Percentiles rank a stretch among this genome's conserved stretches.
Conservation (phyloP, 2,113 vertebrate genomes). For the Noctilio leporinus region DNA sequence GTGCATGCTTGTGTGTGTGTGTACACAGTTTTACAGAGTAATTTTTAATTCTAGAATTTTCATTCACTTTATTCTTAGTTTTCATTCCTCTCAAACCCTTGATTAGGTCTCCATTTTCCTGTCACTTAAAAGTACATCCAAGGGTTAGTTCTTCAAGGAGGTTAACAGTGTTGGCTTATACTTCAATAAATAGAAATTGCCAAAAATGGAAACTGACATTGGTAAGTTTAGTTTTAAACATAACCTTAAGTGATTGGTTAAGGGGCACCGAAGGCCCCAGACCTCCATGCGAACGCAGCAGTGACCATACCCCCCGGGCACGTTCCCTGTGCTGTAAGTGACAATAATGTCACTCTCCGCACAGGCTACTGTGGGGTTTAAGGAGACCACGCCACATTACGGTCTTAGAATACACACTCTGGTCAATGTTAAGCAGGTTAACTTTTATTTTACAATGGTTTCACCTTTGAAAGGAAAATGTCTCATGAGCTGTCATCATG, state of each 20-base stretch:
- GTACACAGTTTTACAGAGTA: neutral
- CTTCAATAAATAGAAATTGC: slow-evolving; percentile 36
- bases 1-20: neutral
- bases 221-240: neutral
- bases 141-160: neutral
- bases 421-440: neutral
- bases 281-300: neutral
- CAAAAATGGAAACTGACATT: slow-evolving; percentile 35
- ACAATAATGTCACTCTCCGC: neutral
- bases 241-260: neutral
- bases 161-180: neutral
- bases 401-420: neutral
- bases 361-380: neutral
- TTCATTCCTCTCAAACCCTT: neutral
- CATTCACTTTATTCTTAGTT: neutral
- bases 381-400: neutral
- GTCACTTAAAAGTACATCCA: neutral
- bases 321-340: neutral
- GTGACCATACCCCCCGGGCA: neutral
- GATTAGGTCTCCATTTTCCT: neutral
- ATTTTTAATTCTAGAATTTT: neutral
- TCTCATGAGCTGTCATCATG: neutral
- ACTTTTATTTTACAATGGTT: neutral
- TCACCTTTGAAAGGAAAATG: neutral
- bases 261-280: rapidly evolving